Conservation (phyloP, 2,113 vertebrate genomes). For the Heliornis fulica region DNA sequence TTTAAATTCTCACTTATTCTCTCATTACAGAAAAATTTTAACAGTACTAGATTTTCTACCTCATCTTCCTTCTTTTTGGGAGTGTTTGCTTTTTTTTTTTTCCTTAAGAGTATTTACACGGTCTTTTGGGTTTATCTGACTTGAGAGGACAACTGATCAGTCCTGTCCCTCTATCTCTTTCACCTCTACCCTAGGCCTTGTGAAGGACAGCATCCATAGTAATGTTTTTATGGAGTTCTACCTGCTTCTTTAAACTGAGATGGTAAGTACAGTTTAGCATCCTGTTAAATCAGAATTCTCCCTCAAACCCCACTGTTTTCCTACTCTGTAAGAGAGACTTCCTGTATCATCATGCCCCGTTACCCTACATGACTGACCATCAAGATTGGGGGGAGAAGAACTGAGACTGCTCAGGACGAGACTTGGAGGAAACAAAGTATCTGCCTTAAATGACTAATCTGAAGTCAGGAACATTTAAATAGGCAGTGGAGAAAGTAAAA, state of each 20-base stretch:
- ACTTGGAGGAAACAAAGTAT: not conserved
- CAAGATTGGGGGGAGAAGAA: not conserved
- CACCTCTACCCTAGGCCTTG: not conserved
- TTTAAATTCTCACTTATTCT: not conserved
- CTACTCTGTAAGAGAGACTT: not conserved
- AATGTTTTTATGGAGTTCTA: not conserved
- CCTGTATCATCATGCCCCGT: not conserved
- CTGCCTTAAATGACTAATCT: not conserved
- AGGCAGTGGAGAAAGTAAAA: not conserved
- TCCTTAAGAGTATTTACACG: not conserved
- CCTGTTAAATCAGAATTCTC: not conserved
- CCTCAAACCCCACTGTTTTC: not conserved
- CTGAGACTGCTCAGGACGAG: not conserved
- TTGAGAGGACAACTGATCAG: rapidly evolving
- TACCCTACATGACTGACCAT: not conserved
- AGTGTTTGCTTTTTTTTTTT: not conserved
- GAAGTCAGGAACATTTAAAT: not conserved
- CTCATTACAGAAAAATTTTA: not conserved
- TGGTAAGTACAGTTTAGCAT: not conserved
- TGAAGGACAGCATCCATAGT: not conserved
- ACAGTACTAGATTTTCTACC: not conserved
- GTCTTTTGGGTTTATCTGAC: not conserved
- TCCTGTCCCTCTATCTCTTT: not conserved
- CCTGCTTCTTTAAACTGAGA: not conserved
- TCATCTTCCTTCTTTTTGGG: not conserved